Base-by-base conservation (phyloP, 2,113 vertebrate genomes). In the Macquaria australasica region DNA sequence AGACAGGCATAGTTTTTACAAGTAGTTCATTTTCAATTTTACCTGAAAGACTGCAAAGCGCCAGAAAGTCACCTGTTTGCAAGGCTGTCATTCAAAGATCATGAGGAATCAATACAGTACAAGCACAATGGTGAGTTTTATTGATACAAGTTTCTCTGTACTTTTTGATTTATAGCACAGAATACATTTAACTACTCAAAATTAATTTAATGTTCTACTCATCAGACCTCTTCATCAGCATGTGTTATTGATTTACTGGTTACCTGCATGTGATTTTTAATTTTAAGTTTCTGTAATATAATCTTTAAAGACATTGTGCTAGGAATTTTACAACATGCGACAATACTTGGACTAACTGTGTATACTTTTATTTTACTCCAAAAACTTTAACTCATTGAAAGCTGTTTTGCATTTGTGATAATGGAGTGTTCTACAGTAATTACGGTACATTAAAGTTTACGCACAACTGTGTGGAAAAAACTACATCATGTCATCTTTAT, bases 71-170 rank as follows among this genome's bases (percentile, higher is more conserved):
- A 34, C 9, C 2, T 58, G 25, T 51, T 78, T 79, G 79, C 5
- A 62, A 78, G 31, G 15, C 25, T 58, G 41, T 60, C 16, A 31
- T 85, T 64, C 18, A 77, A 76, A 69, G 34, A 79, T 51, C 0
- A 63, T 3, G 23, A 70, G 23, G 50, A 53, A 77, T 72, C 63
- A 71, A 55, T 21, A 51, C 21, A 53, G 9, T 64, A 23, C 12
- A 50, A 69, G 58, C 37, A 20, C 21, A 80, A 94, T 95, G 94
- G 94, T 95, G 73, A 93, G 94, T 93, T 85, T 71, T 16, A 59
- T n/a, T 56, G 8, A 77, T 39, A 34, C 3, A 59, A 2, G 34
- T 56, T 68, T 50, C 0, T 41, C 37, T 31, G 18, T 66, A 31
- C 2, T 8, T 56, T 55, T 79, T 64, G 15, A 1, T 60, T 8